Conservation (phyloP, 2,113 vertebrate genomes). For the Brienomyrus brachyistius region DNA sequence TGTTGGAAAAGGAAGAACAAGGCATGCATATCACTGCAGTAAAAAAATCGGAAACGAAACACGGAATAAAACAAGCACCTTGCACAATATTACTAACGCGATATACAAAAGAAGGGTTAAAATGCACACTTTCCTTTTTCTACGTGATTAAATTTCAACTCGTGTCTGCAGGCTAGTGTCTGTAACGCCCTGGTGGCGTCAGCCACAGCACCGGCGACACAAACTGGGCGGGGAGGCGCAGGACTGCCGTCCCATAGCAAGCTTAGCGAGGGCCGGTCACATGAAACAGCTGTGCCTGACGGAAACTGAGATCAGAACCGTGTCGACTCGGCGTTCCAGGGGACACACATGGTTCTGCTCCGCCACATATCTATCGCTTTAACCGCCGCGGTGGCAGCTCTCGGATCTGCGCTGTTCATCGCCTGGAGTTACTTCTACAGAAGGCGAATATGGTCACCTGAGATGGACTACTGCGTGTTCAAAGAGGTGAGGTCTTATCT, state of each 20-base stretch:
- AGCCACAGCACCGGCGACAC: neutral
- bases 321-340: neutral
- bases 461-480: conserved; percentile 49
- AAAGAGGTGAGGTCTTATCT: conserved; percentile 41
- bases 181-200: conserved; percentile 2
- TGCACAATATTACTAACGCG: neutral
- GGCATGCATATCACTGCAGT: neutral
- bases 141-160: conserved; percentile 9
- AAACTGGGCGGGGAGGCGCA: neutral
- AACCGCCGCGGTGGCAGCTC: conserved; percentile 67
- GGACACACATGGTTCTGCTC: conserved; percentile 56
- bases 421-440: conserved; percentile 67
- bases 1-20: neutral
- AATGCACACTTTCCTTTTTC: conserved; percentile 1
- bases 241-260: neutral
- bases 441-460: conserved; percentile 55
- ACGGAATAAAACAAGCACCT: neutral
- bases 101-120: neutral
- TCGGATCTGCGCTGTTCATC: conserved; percentile 76
- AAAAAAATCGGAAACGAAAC: neutral
- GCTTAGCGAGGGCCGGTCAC: conserved; percentile 30
- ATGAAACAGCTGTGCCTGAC: conserved; percentile 19
- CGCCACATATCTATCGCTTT: conserved; percentile 61
- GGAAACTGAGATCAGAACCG: neutral
- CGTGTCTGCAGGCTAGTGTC: neutral